phyloP scores from a whole-genome alignment of 2,888 invertebrate species.

The Ligdia adustata region DNA sequence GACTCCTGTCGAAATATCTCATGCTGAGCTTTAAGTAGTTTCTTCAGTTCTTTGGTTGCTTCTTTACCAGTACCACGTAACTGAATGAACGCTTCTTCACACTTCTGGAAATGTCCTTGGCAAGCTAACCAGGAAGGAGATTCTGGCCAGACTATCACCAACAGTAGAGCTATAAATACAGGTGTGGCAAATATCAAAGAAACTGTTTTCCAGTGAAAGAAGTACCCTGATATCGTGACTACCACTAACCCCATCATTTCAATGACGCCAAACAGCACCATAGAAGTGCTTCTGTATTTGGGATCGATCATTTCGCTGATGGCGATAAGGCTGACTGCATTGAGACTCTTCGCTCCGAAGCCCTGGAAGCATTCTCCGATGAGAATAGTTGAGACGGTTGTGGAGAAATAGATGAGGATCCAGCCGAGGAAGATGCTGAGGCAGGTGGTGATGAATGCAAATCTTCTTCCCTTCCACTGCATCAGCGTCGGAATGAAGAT shows the following conservation, averaged over 20 bases:
- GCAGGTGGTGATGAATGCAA: conserved; percentile 28
- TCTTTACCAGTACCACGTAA: conserved; percentile 33
- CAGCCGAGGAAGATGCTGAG: conserved; percentile 32
- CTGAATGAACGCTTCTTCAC: conserved; percentile 27
- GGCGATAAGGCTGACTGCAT: conserved; percentile 32
- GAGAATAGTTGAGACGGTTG: conserved; percentile 15
- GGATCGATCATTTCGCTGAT: conserved; percentile 38
- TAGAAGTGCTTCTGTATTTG: conserved; percentile 26
- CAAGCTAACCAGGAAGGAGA: conserved; percentile 37
- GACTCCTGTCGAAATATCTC: background rate
- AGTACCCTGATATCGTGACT: conserved; percentile 28
- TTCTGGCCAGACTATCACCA: conserved; percentile 31
- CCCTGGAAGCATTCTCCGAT: conserved; percentile 30
- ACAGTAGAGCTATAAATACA: conserved; percentile 2
- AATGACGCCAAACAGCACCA: conserved; percentile 27
- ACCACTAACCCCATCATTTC: conserved; percentile 27
- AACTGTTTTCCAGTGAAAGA: conserved; percentile 5
- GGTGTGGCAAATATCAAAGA: conserved; percentile 8
- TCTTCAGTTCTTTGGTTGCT: conserved; percentile 29
- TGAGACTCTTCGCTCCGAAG: conserved; percentile 30
- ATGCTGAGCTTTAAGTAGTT: conserved; percentile 18
- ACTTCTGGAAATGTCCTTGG: conserved; percentile 27
- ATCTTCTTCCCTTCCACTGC: conserved; percentile 34
- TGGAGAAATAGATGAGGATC: conserved; percentile 26
- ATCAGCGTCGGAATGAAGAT: conserved; percentile 33